Percentiles rank a stretch among this genome's conserved stretches.
Conservation (phyloP, 2,797 vertebrate genomes). For the Oreonectes daqikongensis region DNA sequence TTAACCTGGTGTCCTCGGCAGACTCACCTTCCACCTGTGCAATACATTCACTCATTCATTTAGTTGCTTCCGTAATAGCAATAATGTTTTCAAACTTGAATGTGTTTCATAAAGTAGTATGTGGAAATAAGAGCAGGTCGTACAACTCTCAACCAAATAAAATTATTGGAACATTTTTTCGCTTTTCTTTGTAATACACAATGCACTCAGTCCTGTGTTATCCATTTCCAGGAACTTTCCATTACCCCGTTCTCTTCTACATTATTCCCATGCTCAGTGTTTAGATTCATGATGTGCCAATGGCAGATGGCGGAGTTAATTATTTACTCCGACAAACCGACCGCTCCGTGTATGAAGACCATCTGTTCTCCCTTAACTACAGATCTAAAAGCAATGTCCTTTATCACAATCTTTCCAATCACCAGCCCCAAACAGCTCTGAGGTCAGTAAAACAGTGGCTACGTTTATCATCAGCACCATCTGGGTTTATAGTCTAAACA, state of each 20-base stretch:
- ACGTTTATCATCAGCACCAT: constrained; percentile 12
- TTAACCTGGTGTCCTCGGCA: constrained; percentile 85
- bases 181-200: background rate
- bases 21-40: constrained; percentile 88
- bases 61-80: background rate
- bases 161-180: background rate
- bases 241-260: constrained; percentile 14
- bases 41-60: constrained; percentile 13
- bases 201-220: background rate
- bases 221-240: constrained; percentile 39
- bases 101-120: constrained; percentile 7
- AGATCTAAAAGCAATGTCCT: constrained; percentile 37
- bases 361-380: constrained; percentile 42
- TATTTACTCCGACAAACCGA: constrained; percentile 52
- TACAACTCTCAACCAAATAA: background rate
- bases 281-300: constrained; percentile 45
- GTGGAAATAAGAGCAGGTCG: background rate
- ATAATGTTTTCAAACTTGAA: background rate
- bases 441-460: constrained; percentile 17
- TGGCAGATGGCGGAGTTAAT: constrained; percentile 60
- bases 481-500: background rate
- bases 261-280: constrained; percentile 25
- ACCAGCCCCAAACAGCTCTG: background rate
- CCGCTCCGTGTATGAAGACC: constrained; percentile 43
- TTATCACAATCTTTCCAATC: background rate